These are phyloP conservation scores for Leptopilina drosophilae DNA, from an alignment of 2,888 invertebrate genomes.

Conservation along the genomic window DNA sequence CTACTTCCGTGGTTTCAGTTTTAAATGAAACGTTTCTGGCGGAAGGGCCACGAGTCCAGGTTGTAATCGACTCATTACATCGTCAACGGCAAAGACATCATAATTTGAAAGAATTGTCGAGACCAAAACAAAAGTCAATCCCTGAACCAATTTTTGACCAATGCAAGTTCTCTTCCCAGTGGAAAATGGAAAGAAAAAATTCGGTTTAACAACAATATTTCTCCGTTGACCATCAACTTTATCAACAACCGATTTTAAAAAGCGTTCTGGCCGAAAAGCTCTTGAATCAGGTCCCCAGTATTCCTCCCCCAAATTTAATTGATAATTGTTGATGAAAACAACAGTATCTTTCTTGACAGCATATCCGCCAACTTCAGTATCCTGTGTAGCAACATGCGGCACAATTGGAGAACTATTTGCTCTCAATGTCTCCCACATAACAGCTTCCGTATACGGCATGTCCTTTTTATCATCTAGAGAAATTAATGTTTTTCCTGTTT, in stretches of 20 bases:
- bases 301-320: slow-evolving; percentile 84
- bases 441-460: slow-evolving; percentile 90
- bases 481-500: slow-evolving; percentile 77
- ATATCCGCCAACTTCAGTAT: slow-evolving; percentile 85
- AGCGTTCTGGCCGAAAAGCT: slow-evolving; percentile 87
- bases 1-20: slow-evolving; percentile 60
- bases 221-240: slow-evolving; percentile 26
- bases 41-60: slow-evolving; percentile 87
- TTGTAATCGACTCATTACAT: slow-evolving; percentile 78
- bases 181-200: slow-evolving; percentile 90
- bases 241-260: slow-evolving; percentile 79
- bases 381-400: slow-evolving; percentile 90
- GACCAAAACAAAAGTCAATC: slow-evolving; percentile 86
- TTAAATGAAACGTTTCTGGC: slow-evolving; percentile 84
- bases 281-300: slow-evolving; percentile 85
- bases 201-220: slow-evolving; percentile 79
- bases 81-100: slow-evolving; percentile 80
- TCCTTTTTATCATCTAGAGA: slow-evolving; percentile 82
- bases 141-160: slow-evolving; percentile 88
- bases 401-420: slow-evolving; percentile 92
- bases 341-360: slow-evolving; percentile 87
- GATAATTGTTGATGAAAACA: slow-evolving; percentile 90
- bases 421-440: slow-evolving; percentile 87
- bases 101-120: slow-evolving; percentile 86
- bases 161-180: slow-evolving; percentile 92